A percentile compares a stretch with the other conserved stretches of the same genome.
These are phyloP conservation scores for Cryptoprocta ferox DNA, from an alignment of 2,797 vertebrate genomes.

Conservation along the genomic window DNA sequence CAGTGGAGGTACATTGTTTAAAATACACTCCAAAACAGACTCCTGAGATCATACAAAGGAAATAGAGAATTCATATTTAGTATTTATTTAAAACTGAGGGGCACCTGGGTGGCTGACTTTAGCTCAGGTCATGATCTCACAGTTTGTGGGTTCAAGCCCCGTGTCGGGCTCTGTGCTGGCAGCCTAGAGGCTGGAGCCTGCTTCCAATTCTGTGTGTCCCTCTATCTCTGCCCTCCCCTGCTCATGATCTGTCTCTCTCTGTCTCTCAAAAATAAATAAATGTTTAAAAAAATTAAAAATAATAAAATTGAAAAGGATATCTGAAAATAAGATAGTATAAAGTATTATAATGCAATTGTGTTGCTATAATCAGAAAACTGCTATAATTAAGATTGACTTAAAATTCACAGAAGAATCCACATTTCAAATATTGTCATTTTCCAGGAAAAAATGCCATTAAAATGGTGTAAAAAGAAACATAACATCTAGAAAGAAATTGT, in stretches of 20 bases:
- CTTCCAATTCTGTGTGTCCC: no score
- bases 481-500: background rate
- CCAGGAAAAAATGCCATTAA: background rate
- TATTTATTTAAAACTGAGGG: background rate
- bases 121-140: no score
- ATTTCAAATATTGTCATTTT: background rate
- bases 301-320: background rate
- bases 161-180: no score
- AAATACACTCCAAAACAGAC: background rate
- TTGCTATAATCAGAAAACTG: background rate
- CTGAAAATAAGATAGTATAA: background rate
- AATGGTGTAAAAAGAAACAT: background rate
- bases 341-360: background rate
- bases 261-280: no score
- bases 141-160: no score
- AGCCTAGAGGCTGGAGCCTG: no score
- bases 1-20: background rate
- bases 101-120: no score
- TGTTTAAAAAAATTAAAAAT: no score
- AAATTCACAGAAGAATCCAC: background rate
- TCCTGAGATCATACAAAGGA: background rate
- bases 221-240: no score
- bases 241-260: no score
- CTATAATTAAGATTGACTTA: background rate
- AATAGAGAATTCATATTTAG: background rate